phyloP scores from a whole-genome alignment of 1,140 invertebrate genomes.

The Penaeus vannamei region DNA sequence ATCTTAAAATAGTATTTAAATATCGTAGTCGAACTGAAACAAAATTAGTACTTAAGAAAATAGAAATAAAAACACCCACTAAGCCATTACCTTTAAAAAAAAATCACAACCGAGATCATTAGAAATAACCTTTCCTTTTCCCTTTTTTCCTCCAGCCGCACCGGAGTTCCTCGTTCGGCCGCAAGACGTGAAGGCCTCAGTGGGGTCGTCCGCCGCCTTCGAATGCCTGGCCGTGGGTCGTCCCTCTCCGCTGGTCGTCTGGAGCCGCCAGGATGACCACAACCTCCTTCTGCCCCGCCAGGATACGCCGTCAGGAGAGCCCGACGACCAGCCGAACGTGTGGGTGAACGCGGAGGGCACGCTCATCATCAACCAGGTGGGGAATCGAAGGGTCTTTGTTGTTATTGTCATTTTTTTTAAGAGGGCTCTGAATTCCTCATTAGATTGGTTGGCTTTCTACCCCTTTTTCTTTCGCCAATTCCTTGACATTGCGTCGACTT shows the following conservation, averaged over 20 bases:
- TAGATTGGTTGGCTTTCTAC: too few relatives aligned
- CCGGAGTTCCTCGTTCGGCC: slow-evolving; percentile 68
- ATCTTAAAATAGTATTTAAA: too few relatives aligned
- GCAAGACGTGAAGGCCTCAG: slow-evolving; percentile 56
- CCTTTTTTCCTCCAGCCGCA: slow-evolving; percentile 34
- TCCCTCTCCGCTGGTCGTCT: slow-evolving; percentile 89
- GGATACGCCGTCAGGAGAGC: slow-evolving; percentile 58
- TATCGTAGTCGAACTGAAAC: too few relatives aligned
- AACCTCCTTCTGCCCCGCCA: slow-evolving; percentile 70
- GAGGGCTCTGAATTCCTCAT: too few relatives aligned
- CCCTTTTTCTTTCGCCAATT: too few relatives aligned
- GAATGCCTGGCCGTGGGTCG: slow-evolving; percentile 93
- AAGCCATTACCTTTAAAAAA: too few relatives aligned
- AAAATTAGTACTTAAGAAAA: too few relatives aligned
- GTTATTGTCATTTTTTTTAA: not conserved
- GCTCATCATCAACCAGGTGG: slow-evolving; percentile 64
- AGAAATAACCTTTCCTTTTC: not conserved
- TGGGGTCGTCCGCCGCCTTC: slow-evolving; percentile 86
- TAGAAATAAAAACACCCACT: too few relatives aligned
- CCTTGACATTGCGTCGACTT: too few relatives aligned
- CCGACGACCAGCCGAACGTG: slow-evolving; percentile 62
- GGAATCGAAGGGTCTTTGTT: not conserved
- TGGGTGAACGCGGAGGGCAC: slow-evolving; percentile 67
- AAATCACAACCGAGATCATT: too few relatives aligned
- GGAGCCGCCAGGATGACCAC: slow-evolving; percentile 89